A percentile compares a stretch with the other conserved stretches of the same genome.
Evolutionary conservation across 2,797 vertebrate genomes (phyloP).

Genomic region (Chaetodon trifasciatus): DNA sequence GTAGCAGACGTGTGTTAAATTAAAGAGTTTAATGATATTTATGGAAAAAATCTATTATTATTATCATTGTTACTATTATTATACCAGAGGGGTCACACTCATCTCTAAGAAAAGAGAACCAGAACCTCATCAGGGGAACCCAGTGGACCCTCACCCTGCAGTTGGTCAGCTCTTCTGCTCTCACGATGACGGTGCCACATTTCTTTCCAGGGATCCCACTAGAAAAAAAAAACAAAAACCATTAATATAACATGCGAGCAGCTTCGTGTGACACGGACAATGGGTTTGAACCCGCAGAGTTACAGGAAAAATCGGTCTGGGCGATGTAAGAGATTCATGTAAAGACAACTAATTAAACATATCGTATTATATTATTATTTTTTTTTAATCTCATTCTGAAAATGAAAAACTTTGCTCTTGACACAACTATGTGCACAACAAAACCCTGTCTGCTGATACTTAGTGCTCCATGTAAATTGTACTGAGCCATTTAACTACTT

Average conservation of each 20-base stretch:
- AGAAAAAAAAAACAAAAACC: slow-evolving; percentile 52
- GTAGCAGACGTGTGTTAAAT: too few relatives aligned
- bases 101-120: slow-evolving; percentile 3
- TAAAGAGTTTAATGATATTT: background rate
- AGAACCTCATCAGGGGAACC: background rate
- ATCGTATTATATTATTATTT: background rate
- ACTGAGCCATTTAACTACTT: too few relatives aligned
- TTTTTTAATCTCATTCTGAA: background rate
- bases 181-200: slow-evolving; percentile 93
- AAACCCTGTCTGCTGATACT: background rate
- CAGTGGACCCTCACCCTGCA: slow-evolving; percentile 88
- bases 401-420: background rate
- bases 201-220: slow-evolving; percentile 94
- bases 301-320: background rate
- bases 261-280: background rate
- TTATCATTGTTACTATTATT: too few relatives aligned
- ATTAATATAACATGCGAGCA: background rate
- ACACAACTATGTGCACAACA: background rate
- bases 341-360: background rate
- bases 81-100: background rate
- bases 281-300: background rate
- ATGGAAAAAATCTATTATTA: background rate
- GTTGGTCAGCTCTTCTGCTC: slow-evolving; percentile 94
- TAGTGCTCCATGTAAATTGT: background rate
- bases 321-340: background rate